Percentiles rank a stretch among this genome's conserved stretches.
Evolutionary conservation across 35 echinoderm and acorn worm species (phyloP).

Genomic region (Ptychodera flava): DNA sequence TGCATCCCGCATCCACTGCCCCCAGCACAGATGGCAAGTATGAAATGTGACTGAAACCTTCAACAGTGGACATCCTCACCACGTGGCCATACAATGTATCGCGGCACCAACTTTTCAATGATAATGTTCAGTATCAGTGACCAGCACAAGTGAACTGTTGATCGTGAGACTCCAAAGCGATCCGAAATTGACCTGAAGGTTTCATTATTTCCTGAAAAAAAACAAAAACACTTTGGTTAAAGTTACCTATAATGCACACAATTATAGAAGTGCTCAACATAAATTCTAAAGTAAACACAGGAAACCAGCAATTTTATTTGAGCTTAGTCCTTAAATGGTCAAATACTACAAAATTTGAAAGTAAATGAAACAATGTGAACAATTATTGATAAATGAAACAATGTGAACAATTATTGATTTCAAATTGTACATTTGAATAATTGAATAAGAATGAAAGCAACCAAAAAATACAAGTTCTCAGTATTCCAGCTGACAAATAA

Average conservation of each 20-base stretch:
- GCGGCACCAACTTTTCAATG: neutral
- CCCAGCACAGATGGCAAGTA: constrained; percentile 6
- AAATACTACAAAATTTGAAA: neutral
- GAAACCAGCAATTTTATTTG: neutral
- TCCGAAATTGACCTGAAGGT: neutral
- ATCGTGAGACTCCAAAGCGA: neutral
- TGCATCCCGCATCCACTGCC: constrained; percentile 36
- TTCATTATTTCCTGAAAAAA: neutral
- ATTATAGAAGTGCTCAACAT: neutral
- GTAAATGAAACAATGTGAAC: neutral
- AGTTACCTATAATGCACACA: neutral
- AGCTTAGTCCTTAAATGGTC: neutral
- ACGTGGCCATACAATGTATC: neutral
- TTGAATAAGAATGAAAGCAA: neutral
- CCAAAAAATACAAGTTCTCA: neutral
- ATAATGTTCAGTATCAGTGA: neutral
- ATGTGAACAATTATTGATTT: too few species aligned
- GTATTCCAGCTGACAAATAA: neutral
- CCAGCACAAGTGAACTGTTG: neutral
- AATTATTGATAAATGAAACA: neutral
- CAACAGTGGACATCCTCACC: neutral
- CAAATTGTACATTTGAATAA: neutral
- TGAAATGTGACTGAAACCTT: neutral
- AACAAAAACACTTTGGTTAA: neutral
- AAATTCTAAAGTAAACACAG: neutral